Evolutionary conservation across 2,113 vertebrate genomes (phyloP).

Genomic region (Lonchura striata): DNA sequence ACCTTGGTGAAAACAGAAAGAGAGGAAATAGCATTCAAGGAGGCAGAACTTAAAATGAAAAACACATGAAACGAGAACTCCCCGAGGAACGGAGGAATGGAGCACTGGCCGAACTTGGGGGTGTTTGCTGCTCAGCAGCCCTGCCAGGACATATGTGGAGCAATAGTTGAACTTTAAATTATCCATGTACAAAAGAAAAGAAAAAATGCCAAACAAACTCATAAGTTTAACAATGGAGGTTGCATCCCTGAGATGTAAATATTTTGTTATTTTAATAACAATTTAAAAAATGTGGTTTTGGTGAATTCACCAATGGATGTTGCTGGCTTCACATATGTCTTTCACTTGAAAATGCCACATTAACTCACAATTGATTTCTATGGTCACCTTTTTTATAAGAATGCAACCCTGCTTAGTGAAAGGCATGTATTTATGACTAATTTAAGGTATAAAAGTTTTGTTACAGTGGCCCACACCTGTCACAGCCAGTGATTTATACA

Average conservation of each 20-base stretch:
- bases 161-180: slow-evolving; percentile 27
- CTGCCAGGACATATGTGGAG: slow-evolving; percentile 5
- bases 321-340: slow-evolving; percentile 9
- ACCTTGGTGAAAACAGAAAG: slow-evolving; percentile 67
- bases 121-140: slow-evolving; percentile 19
- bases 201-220: neutral
- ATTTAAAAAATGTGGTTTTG: neutral
- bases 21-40: slow-evolving; percentile 72
- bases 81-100: slow-evolving; percentile 57
- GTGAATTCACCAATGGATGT: neutral
- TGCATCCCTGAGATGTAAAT: neutral
- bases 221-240: neutral
- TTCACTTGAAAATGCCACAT: slow-evolving; percentile 56
- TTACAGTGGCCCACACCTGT: slow-evolving; percentile 31
- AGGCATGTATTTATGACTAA: slow-evolving; percentile 33
- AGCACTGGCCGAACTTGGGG: slow-evolving; percentile 17
- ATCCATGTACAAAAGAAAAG: neutral
- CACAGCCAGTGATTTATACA: slow-evolving; percentile 26
- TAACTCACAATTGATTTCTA: slow-evolving; percentile 30
- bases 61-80: slow-evolving; percentile 69
- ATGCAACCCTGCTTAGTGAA: neutral
- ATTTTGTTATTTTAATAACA: neutral
- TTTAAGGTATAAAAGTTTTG: slow-evolving; percentile 25
- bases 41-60: slow-evolving; percentile 74
- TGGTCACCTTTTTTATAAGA: neutral